phyloP scores from a whole-genome alignment of 2,888 invertebrate genomes.

The Aricia artaxerxes region DNA sequence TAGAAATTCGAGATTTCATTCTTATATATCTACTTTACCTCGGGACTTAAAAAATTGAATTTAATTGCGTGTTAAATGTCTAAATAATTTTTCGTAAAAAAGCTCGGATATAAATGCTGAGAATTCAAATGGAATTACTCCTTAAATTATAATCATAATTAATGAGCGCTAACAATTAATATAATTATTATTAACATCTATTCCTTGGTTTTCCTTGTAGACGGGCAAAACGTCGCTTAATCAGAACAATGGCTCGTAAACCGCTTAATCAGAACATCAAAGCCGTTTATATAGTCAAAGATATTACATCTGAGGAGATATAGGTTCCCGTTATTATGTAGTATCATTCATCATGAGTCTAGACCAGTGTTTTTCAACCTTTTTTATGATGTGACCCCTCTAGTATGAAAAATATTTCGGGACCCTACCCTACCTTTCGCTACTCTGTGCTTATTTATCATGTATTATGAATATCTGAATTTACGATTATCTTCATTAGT shows the following conservation, averaged over 20 bases:
- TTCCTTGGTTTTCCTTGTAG: neutral
- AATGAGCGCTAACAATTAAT: neutral
- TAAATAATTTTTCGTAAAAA: neutral
- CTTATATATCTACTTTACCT: too few relatives aligned
- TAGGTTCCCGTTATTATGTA: too few relatives aligned
- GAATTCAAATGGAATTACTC: neutral
- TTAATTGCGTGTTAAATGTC: neutral
- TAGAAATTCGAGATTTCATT: too few relatives aligned
- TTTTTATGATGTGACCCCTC: too few relatives aligned
- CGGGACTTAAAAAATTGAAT: too few relatives aligned
- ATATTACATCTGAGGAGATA: neutral
- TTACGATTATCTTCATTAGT: too few relatives aligned
- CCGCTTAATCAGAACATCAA: slow-evolving; percentile 1
- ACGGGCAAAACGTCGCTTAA: neutral
- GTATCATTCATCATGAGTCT: too few relatives aligned
- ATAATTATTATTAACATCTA: neutral
- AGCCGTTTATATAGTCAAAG: neutral
- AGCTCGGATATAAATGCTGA: neutral
- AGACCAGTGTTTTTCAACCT: too few relatives aligned
- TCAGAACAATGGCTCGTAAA: neutral
- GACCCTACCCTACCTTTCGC: too few relatives aligned
- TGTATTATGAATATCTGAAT: too few relatives aligned
- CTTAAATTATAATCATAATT: neutral
- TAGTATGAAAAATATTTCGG: too few relatives aligned
- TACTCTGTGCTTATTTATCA: too few relatives aligned